Evolutionary conservation across 2,888 invertebrate genomes (phyloP).

Genomic region (Digitonthophagus gazella): DNA sequence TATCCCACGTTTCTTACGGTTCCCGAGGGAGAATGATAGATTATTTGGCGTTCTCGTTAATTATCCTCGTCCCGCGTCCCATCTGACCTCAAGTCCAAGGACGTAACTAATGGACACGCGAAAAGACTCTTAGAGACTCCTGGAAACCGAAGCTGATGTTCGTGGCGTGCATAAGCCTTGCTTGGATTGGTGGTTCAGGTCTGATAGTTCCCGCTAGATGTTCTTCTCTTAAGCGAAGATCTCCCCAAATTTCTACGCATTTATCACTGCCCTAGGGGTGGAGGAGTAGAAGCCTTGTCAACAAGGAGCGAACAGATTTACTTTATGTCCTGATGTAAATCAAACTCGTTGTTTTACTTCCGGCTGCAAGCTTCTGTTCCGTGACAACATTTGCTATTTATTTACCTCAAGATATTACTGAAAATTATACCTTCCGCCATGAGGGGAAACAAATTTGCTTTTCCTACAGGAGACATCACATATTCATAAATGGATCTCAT

Average conservation of each 20-base stretch:
- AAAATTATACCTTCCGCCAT: background rate
- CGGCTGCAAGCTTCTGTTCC: background rate
- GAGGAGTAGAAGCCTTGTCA: background rate
- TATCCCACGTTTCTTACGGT: slow-evolving; percentile 32
- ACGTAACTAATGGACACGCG: slow-evolving; percentile 47
- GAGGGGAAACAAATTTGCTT: background rate
- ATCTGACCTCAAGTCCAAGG: slow-evolving; percentile 43
- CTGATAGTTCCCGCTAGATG: background rate
- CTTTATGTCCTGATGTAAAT: background rate
- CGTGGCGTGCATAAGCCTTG: background rate
- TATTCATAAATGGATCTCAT: background rate
- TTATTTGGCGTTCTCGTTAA: slow-evolving; percentile 44
- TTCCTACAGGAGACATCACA: background rate
- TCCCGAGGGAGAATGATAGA: slow-evolving; percentile 42
- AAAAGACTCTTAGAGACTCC: slow-evolving; percentile 30
- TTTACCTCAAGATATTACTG: background rate
- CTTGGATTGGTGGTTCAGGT: background rate
- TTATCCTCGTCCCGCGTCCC: slow-evolving; percentile 41
- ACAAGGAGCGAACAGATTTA: background rate
- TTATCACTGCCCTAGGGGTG: background rate
- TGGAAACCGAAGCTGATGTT: background rate
- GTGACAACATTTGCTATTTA: background rate
- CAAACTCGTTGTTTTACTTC: background rate
- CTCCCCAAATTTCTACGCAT: background rate
- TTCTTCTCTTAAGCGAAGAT: background rate